phyloP scores from a whole-genome alignment of 53 echinoderm and acorn worm genomes.

The Echinarachnius parma region DNA sequence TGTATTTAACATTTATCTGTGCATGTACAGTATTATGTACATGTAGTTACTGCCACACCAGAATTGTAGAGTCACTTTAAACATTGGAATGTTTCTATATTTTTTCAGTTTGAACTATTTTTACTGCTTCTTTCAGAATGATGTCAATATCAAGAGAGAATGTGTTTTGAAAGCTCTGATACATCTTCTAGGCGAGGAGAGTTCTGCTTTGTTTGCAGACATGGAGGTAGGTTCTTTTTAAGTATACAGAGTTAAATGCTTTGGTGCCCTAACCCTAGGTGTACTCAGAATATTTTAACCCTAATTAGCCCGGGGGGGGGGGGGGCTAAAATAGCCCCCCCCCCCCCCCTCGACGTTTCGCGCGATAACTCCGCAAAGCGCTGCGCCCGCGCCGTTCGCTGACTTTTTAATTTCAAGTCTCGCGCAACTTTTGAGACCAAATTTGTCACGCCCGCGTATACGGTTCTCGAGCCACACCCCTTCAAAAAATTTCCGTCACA shows the following conservation, averaged over 20 bases:
- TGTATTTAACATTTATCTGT: neutral
- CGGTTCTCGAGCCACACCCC: too few species aligned
- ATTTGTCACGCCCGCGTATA: too few species aligned
- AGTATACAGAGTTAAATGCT: neutral
- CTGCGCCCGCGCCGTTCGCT: too few species aligned
- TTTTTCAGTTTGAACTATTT: neutral
- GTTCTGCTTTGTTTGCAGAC: slow-evolving; percentile 2
- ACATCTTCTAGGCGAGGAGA: slow-evolving; percentile 20
- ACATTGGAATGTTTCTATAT: neutral
- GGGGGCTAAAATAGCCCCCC: too few species aligned
- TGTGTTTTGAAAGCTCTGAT: slow-evolving; percentile 1
- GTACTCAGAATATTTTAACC: too few species aligned
- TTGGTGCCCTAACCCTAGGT: neutral
- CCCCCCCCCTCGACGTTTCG: too few species aligned
- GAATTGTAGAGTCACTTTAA: neutral
- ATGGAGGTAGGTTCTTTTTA: neutral
- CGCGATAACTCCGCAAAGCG: too few species aligned
- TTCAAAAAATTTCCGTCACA: too few species aligned
- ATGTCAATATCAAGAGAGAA: slow-evolving; percentile 17
- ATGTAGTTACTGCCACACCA: neutral
- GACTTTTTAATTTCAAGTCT: too few species aligned
- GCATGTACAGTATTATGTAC: neutral
- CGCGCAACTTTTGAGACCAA: too few species aligned
- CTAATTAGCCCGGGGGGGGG: too few species aligned
- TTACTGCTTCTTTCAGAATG: slow-evolving; percentile 7